Conservation (phyloP, 2,797 vertebrate genomes). For the Platalea minor region DNA sequence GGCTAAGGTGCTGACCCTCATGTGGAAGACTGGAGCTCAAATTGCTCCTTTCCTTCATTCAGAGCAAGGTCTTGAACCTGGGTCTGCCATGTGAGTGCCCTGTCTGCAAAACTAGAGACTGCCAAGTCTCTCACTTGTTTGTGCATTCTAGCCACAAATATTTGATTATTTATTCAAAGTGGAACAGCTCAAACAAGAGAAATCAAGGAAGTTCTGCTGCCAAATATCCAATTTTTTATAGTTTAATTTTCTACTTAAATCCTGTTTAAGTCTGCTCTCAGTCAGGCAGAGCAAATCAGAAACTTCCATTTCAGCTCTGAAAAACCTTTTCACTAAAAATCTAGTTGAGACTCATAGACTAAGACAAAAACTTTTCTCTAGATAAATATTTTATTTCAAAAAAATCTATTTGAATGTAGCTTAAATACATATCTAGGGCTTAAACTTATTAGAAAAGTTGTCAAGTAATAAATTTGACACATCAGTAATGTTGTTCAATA, state of each 20-base stretch:
- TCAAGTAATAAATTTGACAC: neutral
- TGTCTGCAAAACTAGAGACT: neutral
- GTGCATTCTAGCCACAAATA: neutral
- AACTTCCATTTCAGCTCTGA: neutral
- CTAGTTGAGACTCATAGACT: neutral
- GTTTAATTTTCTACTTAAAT: neutral
- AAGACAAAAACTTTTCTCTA: neutral
- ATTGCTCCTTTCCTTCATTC: conserved; percentile 31
- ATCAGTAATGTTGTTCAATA: neutral
- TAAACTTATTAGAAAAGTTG: neutral
- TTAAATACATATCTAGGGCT: neutral
- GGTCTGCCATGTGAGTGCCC: neutral
- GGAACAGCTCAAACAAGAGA: neutral
- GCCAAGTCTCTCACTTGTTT: neutral
- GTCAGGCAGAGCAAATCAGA: neutral
- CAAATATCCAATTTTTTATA: neutral
- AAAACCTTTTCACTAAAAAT: neutral
- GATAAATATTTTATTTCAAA: neutral
- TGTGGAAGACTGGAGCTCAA: neutral
- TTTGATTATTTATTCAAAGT: neutral
- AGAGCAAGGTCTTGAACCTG: conserved; percentile 32
- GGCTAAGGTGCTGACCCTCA: conserved; percentile 6
- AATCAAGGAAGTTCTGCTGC: neutral
- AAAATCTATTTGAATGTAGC: neutral
- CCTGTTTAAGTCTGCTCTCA: neutral